Percentiles rank a stretch among this genome's conserved stretches.
These are phyloP conservation scores for Chrysolina haemoptera DNA, from an alignment of 2,888 invertebrate species.

Conservation along the genomic window DNA sequence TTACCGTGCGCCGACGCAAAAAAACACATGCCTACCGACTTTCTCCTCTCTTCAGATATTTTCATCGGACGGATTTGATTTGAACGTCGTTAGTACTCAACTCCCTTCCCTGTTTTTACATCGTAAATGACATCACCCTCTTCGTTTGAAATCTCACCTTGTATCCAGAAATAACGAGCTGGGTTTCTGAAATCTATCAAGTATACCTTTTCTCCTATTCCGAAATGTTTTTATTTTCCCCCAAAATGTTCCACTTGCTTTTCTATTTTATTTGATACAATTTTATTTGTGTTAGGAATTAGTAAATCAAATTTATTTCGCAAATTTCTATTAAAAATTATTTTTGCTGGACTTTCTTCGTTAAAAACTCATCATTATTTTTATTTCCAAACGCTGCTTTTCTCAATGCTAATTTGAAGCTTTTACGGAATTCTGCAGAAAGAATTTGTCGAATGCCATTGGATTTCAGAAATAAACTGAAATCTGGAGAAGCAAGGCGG, in stretches of 20 bases:
- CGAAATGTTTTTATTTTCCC: background rate
- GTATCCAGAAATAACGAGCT: background rate
- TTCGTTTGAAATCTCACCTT: background rate
- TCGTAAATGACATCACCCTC: background rate
- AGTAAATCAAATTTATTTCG: constrained; percentile 35
- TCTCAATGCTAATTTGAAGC: constrained; percentile 33
- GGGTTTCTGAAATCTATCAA: background rate
- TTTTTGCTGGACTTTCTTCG: constrained; percentile 25
- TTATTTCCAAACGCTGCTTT: constrained; percentile 26
- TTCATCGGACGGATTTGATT: background rate
- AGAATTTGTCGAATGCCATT: constrained; percentile 38
- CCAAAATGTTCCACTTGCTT: constrained; percentile 2
- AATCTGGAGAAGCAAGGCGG: constrained; percentile 51
- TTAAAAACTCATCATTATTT: too few species aligned
- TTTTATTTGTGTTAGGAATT: background rate
- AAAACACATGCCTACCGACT: too few species aligned
- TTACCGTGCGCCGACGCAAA: too few species aligned
- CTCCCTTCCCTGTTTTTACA: background rate
- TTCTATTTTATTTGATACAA: background rate
- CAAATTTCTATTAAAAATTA: constrained; percentile 39
- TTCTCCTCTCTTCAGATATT: too few species aligned
- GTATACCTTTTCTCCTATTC: background rate
- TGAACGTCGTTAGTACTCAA: background rate
- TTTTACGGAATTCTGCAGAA: constrained; percentile 37
- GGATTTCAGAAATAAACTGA: constrained; percentile 35